phyloP scores from a whole-genome alignment of 2,888 invertebrate genomes.

The Aproaerema taeniolella region DNA sequence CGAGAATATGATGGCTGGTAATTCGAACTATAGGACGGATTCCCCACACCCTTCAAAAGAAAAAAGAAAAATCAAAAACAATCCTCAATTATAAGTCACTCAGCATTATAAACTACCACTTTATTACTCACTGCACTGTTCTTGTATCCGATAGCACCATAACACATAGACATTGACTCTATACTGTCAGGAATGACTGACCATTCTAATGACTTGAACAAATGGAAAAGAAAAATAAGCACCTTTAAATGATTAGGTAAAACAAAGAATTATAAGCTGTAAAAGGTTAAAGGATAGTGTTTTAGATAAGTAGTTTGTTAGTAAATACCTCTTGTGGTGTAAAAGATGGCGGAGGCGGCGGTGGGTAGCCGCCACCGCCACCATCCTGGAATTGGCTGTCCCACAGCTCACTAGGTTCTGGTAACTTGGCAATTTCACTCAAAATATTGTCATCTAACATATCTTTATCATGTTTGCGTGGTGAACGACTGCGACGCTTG shows the following conservation, averaged over 20 bases:
- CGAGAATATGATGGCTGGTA: conserved; percentile 53
- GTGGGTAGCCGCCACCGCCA: conserved; percentile 24
- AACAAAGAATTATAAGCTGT: no score
- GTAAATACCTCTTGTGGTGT: conserved; percentile 36
- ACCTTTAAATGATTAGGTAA: no score
- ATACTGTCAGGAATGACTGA: conserved; percentile 1
- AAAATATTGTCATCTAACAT: conserved; percentile 60
- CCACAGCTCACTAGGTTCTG: conserved; percentile 66
- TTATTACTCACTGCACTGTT: conserved; percentile 6
- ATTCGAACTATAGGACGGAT: conserved; percentile 31
- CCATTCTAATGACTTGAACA: conserved; percentile 6
- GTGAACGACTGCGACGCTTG: conserved; percentile 51
- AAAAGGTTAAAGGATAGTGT: no score
- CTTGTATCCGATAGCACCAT: conserved; percentile 5
- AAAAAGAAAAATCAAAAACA: neutral
- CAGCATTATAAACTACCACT: conserved; percentile 1
- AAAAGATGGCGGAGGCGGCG: conserved; percentile 32
- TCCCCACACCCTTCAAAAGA: conserved; percentile 22
- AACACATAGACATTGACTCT: neutral
- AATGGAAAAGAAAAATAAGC: conserved; percentile 1
- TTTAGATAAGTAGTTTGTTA: no score
- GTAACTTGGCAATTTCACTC: conserved; percentile 60
- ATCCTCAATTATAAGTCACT: neutral
- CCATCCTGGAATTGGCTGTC: conserved; percentile 55
- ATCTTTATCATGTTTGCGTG: conserved; percentile 55